Conservation (phyloP, 1,140 invertebrate species). For the Liolophura sinensis region DNA sequence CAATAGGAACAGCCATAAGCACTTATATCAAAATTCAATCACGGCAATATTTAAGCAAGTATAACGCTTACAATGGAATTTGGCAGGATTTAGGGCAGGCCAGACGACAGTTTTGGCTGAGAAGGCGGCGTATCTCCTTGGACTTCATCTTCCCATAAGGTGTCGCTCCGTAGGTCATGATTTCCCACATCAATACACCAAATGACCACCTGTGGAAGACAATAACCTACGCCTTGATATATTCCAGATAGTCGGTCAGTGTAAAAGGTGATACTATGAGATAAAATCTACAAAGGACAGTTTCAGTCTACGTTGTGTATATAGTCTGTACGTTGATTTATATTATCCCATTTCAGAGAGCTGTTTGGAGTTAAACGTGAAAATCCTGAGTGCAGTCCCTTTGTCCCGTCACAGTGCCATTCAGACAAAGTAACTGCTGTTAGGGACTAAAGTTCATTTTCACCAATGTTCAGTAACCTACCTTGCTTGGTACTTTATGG, state of each 20-base stretch:
- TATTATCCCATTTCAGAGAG: neutral
- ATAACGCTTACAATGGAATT: slow-evolving; percentile 43
- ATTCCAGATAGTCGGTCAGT: no score
- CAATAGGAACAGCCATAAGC: neutral
- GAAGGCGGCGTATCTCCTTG: slow-evolving; percentile 72
- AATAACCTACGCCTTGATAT: no score
- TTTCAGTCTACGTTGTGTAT: neutral
- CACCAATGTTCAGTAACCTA: no score
- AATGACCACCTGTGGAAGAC: slow-evolving; percentile 57
- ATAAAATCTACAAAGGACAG: slow-evolving; percentile 49
- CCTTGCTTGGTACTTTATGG: no score
- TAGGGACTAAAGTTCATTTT: no score
- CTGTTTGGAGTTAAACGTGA: neutral
- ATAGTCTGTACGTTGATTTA: neutral
- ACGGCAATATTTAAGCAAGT: no score
- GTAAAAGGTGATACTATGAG: slow-evolving; percentile 54
- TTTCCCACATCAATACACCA: slow-evolving; percentile 61
- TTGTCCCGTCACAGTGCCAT: no score
- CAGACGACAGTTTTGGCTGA: slow-evolving; percentile 49
- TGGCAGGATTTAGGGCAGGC: slow-evolving; percentile 45
- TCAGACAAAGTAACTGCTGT: no score
- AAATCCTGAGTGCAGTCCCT: no score
- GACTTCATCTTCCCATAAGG: slow-evolving; percentile 83
- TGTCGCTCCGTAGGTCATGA: slow-evolving; percentile 62
- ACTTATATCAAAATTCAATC: no score